These are phyloP conservation scores for Sinohyriopsis cumingii DNA, from an alignment of 2,888 invertebrate genomes.

Conservation along the genomic window DNA sequence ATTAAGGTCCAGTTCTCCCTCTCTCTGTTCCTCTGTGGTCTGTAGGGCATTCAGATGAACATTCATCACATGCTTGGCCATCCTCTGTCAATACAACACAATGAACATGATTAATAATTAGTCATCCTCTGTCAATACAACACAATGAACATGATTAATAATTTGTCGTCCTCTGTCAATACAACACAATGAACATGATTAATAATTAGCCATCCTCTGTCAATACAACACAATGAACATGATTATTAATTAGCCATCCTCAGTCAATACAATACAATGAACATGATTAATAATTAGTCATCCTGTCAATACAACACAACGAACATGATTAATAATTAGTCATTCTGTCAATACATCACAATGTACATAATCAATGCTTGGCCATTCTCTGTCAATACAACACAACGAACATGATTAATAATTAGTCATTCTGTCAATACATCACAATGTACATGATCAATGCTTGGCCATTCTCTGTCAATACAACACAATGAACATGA, in stretches of 20 bases:
- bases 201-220: too few species aligned
- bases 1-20: slow-evolving; percentile 89
- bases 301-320: not conserved
- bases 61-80: slow-evolving; percentile 97
- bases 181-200: too few species aligned
- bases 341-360: not conserved
- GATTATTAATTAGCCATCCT: too few species aligned
- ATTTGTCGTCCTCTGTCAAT: too few species aligned
- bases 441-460: too few species aligned
- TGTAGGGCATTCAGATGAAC: slow-evolving; percentile 86
- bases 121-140: not conserved
- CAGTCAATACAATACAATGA: too few species aligned
- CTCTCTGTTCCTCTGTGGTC: slow-evolving; percentile 63
- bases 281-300: too few species aligned
- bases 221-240: too few species aligned
- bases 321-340: not conserved
- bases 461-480: too few species aligned
- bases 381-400: not conserved
- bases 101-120: not conserved
- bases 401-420: too few species aligned
- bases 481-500: too few species aligned
- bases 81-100: slow-evolving; percentile 57
- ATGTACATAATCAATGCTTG: not conserved
- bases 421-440: too few species aligned
- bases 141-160: not conserved